A percentile compares a stretch with the other conserved stretches of the same genome.
Conservation (phyloP, 2,797 vertebrate genomes). For the Meriones psammophilus region DNA sequence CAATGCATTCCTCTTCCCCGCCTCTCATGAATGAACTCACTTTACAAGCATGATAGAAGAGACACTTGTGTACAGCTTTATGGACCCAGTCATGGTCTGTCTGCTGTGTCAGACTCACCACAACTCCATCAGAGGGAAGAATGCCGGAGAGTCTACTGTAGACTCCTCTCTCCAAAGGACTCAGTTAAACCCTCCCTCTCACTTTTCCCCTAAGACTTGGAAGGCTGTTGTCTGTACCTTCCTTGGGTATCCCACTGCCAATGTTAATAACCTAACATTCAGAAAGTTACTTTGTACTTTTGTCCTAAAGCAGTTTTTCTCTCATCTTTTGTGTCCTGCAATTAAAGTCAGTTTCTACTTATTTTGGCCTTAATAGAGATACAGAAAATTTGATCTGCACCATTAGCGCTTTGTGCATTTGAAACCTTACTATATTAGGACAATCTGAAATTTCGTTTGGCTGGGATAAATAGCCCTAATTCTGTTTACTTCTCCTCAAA, state of each 20-base stretch:
- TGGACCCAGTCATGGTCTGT: neutral
- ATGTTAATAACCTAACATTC: neutral
- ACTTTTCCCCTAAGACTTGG: neutral
- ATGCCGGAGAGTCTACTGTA: neutral
- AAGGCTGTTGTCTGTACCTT: constrained; percentile 9
- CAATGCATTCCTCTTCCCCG: constrained; percentile 21
- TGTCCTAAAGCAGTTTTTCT: constrained; percentile 21
- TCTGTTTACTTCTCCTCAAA: constrained; percentile 76
- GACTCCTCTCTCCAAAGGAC: neutral
- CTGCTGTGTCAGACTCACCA: neutral
- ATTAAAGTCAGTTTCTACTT: constrained; percentile 71
- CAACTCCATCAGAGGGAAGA: neutral
- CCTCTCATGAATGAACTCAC: constrained; percentile 45
- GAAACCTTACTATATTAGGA: constrained; percentile 76
- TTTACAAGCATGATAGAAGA: constrained; percentile 29
- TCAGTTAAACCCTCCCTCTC: neutral
- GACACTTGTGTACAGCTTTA: neutral
- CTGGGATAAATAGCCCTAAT: constrained; percentile 74
- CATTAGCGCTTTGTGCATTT: constrained; percentile 66
- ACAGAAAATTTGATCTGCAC: constrained; percentile 73
- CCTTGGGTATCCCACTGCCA: neutral
- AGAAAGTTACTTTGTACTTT: constrained; percentile 42
- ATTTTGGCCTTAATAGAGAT: constrained; percentile 66
- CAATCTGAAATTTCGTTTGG: constrained; percentile 79
- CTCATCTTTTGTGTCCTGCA: neutral